A percentile compares a stretch with the other conserved stretches of the same genome.
Conservation (phyloP, 2,888 invertebrate species). For the Ceraclea dissimilis region DNA sequence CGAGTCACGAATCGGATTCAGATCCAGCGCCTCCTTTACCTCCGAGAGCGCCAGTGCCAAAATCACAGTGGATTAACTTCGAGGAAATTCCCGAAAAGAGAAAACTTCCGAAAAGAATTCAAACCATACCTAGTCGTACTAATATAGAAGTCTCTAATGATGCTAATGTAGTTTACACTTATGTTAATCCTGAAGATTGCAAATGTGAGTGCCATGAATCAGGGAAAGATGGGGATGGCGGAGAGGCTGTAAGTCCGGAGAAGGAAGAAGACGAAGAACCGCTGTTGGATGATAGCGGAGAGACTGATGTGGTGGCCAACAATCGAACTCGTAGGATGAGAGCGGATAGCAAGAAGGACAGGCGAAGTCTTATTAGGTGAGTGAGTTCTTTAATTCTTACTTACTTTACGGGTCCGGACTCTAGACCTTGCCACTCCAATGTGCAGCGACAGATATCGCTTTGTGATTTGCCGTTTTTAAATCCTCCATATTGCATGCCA, state of each 20-base stretch:
- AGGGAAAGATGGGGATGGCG: slow-evolving; percentile 27
- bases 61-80: slow-evolving; percentile 75
- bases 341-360: slow-evolving; percentile 31
- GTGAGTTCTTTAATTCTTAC: slow-evolving; percentile 25
- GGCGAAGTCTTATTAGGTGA: slow-evolving; percentile 37
- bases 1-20: slow-evolving; percentile 27
- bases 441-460: too few relatives aligned
- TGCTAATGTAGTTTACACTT: slow-evolving; percentile 56
- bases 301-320: slow-evolving; percentile 45
- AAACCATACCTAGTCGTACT: slow-evolving; percentile 62
- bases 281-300: slow-evolving; percentile 31
- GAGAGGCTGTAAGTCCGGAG: slow-evolving; percentile 27
- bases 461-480: too few relatives aligned
- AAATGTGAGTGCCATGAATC: slow-evolving; percentile 79
- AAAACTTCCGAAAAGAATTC: slow-evolving; percentile 74
- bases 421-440: too few relatives aligned
- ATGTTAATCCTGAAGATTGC: slow-evolving; percentile 82
- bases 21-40: slow-evolving; percentile 40
- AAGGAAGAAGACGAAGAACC: slow-evolving; percentile 34
- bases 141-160: slow-evolving; percentile 37
- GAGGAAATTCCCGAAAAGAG: slow-evolving; percentile 78
- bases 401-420: too few relatives aligned
- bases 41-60: slow-evolving; percentile 31
- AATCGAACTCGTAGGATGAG: slow-evolving; percentile 39
- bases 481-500: too few relatives aligned